These are phyloP conservation scores for Frankliniella intonsa DNA, from an alignment of 2,888 invertebrate genomes.

Conservation along the genomic window DNA sequence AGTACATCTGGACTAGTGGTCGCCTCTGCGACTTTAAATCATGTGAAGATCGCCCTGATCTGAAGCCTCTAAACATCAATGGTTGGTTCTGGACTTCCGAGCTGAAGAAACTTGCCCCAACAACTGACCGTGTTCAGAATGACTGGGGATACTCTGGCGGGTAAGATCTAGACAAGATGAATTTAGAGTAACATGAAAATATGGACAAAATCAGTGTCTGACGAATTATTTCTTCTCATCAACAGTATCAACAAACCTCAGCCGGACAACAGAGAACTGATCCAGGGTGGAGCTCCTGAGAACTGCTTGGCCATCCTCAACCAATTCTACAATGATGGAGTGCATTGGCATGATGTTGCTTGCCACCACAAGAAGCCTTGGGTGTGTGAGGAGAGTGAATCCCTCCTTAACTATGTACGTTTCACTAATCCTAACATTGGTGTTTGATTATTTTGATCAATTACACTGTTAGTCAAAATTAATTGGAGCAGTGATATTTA, in stretches of 20 bases:
- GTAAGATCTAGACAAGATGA: conserved; percentile 40
- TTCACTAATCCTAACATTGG: conserved; percentile 75
- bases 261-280: conserved; percentile 74
- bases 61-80: conserved; percentile 73
- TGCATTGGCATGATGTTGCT: conserved; percentile 87
- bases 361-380: conserved; percentile 86
- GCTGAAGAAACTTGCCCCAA: conserved; percentile 77
- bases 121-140: conserved; percentile 73
- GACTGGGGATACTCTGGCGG: conserved; percentile 87
- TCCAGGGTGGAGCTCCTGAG: conserved; percentile 77
- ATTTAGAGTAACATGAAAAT: too few relatives aligned
- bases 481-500: conserved; percentile 2
- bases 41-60: conserved; percentile 71
- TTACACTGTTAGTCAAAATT: conserved; percentile 14
- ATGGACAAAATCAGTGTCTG: too few relatives aligned
- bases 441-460: conserved; percentile 50
- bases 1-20: conserved; percentile 89
- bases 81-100: conserved; percentile 93
- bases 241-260: conserved; percentile 70
- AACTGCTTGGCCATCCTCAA: conserved; percentile 81
- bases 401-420: conserved; percentile 76
- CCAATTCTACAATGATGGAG: conserved; percentile 86
- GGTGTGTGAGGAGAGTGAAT: conserved; percentile 84
- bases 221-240: too few relatives aligned
- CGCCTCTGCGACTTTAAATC: conserved; percentile 86